Conservation (phyloP, 1,140 invertebrate genomes). For the Zaprionus tsacasi region DNA sequence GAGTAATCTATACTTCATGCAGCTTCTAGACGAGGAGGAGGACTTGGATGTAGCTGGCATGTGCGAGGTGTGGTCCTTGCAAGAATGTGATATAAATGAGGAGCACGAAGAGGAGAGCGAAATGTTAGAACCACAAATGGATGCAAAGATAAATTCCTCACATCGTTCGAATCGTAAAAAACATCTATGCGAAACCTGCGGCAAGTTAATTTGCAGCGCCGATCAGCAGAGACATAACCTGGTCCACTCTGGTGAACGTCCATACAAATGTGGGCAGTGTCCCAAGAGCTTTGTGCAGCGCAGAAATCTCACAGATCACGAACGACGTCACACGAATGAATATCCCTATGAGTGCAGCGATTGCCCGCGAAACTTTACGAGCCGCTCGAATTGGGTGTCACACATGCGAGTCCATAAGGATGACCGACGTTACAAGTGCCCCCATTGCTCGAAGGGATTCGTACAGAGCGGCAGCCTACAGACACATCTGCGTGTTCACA, state of each 20-base stretch:
- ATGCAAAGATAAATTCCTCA: background rate
- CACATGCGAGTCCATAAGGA: conserved; percentile 98
- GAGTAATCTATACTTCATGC: conserved; percentile 22
- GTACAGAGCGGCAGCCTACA: conserved; percentile 99
- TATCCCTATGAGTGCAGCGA: conserved; percentile 99
- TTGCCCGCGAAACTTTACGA: conserved; percentile 98
- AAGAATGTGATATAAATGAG: conserved; percentile 1
- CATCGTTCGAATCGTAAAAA: background rate
- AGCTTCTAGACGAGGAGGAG: background rate
- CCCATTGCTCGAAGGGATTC: conserved; percentile 98
- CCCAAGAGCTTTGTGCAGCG: conserved; percentile 16
- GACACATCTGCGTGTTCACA: conserved; percentile 99
- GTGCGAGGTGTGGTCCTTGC: conserved; percentile 5
- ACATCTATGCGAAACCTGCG: conserved; percentile 14
- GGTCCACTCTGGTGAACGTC: conserved; percentile 26
- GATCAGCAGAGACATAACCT: conserved; percentile 14
- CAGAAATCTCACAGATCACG: conserved; percentile 89
- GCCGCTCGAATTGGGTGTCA: conserved; percentile 99
- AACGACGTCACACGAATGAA: conserved; percentile 98
- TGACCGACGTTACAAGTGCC: conserved; percentile 99
- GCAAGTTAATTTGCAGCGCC: conserved; percentile 13
- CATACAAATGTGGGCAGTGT: conserved; percentile 10
- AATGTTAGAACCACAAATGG: background rate
- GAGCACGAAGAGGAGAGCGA: background rate
- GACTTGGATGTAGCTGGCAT: background rate